Conservation (phyloP, 1,140 invertebrate genomes). For the Plectus sambesii region DNA sequence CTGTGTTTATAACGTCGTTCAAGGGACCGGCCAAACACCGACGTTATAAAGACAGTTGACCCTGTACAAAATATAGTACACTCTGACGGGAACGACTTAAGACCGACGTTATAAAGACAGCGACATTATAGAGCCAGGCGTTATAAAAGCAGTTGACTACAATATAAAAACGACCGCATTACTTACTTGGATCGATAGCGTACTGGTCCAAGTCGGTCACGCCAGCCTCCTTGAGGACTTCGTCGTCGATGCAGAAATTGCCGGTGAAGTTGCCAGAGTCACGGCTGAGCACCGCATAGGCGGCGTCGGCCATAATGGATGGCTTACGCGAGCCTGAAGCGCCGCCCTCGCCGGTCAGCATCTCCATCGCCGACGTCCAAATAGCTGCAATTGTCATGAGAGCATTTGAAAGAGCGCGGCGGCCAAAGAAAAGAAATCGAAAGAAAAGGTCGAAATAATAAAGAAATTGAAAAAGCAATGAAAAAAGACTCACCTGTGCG, state of each 20-base stretch:
- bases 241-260: conserved; percentile 87
- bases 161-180: conserved; percentile 9
- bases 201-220: conserved; percentile 76
- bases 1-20: too few species aligned
- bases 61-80: conserved; percentile 17
- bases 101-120: too few species aligned
- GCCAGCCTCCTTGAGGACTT: conserved; percentile 65
- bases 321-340: conserved; percentile 60
- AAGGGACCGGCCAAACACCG: too few species aligned
- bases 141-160: too few species aligned
- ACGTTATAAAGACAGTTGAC: neutral
- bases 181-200: conserved; percentile 63
- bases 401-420: neutral
- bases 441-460: too few species aligned
- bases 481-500: conserved; percentile 59
- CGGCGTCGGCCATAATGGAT: conserved; percentile 73
- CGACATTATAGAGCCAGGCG: too few species aligned
- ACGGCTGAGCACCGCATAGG: conserved; percentile 71
- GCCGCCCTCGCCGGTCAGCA: conserved; percentile 64
- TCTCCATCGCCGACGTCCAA: conserved; percentile 87
- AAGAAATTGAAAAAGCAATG: neutral
- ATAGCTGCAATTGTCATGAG: conserved; percentile 58
- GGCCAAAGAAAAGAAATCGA: neutral
- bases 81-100: too few species aligned
- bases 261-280: conserved; percentile 69